Evolutionary conservation across 2,888 invertebrate species (phyloP), one percentile per base, ranked within the genome.

Genomic region (Brassicogethes aeneus): DNA sequence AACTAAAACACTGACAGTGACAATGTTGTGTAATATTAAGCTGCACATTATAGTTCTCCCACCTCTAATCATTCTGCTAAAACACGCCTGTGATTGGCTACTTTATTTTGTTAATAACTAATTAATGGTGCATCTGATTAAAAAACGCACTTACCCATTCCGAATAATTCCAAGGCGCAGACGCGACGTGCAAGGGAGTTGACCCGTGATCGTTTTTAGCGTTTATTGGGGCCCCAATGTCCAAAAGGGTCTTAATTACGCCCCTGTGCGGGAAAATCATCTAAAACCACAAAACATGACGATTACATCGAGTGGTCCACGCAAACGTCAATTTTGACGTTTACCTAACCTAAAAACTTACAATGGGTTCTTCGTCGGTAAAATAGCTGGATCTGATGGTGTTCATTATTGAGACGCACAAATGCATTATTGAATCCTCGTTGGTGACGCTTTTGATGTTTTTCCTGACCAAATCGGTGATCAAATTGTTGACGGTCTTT

Each of bases 391-490:
- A 83, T 60, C 80, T 80, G 51, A 89, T 80, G 10, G 82, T 82
- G 70, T 86, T 88, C 49, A 82, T 73, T 48, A 80, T 79, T 32
- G 83, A 85, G 41, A 85, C 85, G 59, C 85, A 83, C 50, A 92
- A 74, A 71, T 93, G 93, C 44, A 94, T 74, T 48, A 92, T 72
- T n/a, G 87, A 80, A 65, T 90, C 88, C 44, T 83, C 82, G 42
- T 79, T 75, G 56, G 72, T 74, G 5, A 80, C 77, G 54, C 82
- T 82, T 47, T 78, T 76, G 39, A 85, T 79, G 66, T 84, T 80
- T 44, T 72, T 67, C 39, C 71, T 73, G 16, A 84, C 74, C 38
- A 83, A 69, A 50, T 68, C 64, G 40, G 70, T 71, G 10, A 85
- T 75, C 34, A 75, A 57, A 40, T 67, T 57, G 16, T 52, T 64